Base-by-base conservation (phyloP, 2,797 vertebrate species). In the Onychomys torridus region DNA sequence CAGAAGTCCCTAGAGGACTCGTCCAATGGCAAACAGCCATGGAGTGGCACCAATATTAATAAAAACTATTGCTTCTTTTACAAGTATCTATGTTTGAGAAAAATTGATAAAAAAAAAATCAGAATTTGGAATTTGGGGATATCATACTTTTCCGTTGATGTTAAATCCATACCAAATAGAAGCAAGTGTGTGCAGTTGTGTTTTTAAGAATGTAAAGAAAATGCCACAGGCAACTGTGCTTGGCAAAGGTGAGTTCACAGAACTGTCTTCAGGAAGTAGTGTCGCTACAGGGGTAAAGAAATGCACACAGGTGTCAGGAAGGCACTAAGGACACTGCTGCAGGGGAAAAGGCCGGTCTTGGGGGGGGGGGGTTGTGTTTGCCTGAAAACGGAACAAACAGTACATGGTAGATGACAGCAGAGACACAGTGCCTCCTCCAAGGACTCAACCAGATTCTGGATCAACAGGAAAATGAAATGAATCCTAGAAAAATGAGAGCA, bases 391-490 rank as follows among this genome's bases (percentile, higher is more conserved):
- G n/a, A 90, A 27, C 52, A 52, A 90, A 27, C 52, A 52, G 75
- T 34, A 84, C 84, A 16, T 16, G 49, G 6, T 32, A 83, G 21
- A 52, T 27, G 14, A 63, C n/a, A 85, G 14, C 46, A 85, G 11
- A 79, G 89, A 55, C 21, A 59, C 5, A 76, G 32, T 43, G 16
- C 16, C 16, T 78, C 5, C 0, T 29, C 46, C 29, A 95, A 94
- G 21, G 77, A 43, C 2, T 94, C 40, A 83, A 6, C 21, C 34
- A 32, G 89, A 92, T 75, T 81, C 84, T 77, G n/a, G 12, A 77
- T 40, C 79, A 86, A 86, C 76, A 82, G 87, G 89, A 89, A 89
- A 11, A 87, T 32, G n/a, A n/a, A n/a, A n/a, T n/a, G n/a, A n/a
- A n/a, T 85, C 79, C 12, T 46, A 34, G 76, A 34, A 78, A 78